phyloP scores from a whole-genome alignment of 2,113 vertebrate species.

The Fulica atra region DNA sequence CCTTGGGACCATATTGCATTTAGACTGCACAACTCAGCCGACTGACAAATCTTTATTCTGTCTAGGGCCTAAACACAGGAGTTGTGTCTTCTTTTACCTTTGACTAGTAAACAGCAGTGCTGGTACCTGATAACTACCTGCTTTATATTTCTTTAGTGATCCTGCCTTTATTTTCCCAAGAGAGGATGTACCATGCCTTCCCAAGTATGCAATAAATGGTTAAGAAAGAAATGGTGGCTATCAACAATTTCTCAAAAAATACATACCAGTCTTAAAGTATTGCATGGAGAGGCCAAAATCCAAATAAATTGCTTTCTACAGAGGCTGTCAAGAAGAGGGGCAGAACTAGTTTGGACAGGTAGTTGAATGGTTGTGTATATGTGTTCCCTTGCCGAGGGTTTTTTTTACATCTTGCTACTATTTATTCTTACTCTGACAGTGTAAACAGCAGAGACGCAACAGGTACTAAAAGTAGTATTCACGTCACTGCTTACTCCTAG shows the following conservation, averaged over 20 bases:
- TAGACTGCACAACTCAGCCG: not conserved
- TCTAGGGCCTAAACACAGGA: not conserved
- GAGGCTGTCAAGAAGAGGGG: not conserved
- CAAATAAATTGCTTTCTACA: not conserved
- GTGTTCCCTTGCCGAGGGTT: not conserved
- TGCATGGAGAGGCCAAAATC: not conserved
- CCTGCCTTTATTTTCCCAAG: not conserved
- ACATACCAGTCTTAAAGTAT: not conserved
- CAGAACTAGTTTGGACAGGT: not conserved
- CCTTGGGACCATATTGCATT: not conserved
- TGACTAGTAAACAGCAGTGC: not conserved
- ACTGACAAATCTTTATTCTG: not conserved
- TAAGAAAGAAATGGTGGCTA: not conserved
- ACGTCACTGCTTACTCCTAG: conserved; percentile 24
- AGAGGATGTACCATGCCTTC: not conserved
- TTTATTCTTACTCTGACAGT: conserved; percentile 14
- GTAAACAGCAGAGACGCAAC: conserved; percentile 16
- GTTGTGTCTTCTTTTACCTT: not conserved
- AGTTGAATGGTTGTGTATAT: fast-evolving
- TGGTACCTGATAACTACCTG: not conserved
- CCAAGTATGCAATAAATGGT: not conserved
- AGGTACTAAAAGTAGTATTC: conserved; percentile 44
- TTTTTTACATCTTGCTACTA: not conserved
- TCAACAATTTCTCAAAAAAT: not conserved
- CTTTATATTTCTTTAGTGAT: not conserved